Percentiles rank a stretch among this genome's conserved stretches.
These are phyloP conservation scores for Neosilurus hyrtlii DNA, from an alignment of 2,797 vertebrate genomes.

Conservation along the genomic window DNA sequence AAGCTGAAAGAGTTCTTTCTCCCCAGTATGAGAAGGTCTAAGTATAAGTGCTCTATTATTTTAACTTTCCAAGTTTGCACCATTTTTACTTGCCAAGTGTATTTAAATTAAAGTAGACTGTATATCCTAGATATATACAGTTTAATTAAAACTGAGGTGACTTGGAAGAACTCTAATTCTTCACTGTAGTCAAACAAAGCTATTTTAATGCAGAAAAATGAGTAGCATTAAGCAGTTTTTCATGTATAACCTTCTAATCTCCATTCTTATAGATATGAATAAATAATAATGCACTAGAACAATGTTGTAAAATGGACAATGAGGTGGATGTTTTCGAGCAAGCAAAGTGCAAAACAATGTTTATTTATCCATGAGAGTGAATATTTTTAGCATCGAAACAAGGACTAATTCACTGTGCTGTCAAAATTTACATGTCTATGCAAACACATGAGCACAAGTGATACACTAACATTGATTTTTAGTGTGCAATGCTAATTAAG, in stretches of 20 bases:
- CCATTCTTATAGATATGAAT: neutral
- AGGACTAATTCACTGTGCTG: neutral
- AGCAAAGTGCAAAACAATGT: constrained; percentile 60
- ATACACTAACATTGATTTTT: neutral
- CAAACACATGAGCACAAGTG: neutral
- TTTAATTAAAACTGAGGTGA: neutral
- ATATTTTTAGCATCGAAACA: constrained; percentile 34
- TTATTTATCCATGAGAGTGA: constrained; percentile 36
- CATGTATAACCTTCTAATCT: neutral
- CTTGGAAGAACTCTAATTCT: neutral
- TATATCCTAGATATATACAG: neutral
- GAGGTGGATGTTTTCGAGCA: constrained; percentile 49
- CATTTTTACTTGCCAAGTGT: neutral
- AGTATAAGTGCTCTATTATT: too few relatives aligned
- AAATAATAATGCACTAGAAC: neutral
- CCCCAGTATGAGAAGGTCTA: too few relatives aligned
- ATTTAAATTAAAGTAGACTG: too few relatives aligned
- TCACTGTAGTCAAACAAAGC: neutral
- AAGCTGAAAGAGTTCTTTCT: too few relatives aligned
- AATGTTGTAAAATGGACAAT: neutral
- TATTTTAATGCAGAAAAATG: neutral
- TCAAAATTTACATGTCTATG: neutral
- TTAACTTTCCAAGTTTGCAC: neutral
- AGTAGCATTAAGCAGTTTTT: neutral
- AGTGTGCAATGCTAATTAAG: neutral